Conservation (phyloP, 2,888 invertebrate species). For the Melanostoma mellinum region DNA sequence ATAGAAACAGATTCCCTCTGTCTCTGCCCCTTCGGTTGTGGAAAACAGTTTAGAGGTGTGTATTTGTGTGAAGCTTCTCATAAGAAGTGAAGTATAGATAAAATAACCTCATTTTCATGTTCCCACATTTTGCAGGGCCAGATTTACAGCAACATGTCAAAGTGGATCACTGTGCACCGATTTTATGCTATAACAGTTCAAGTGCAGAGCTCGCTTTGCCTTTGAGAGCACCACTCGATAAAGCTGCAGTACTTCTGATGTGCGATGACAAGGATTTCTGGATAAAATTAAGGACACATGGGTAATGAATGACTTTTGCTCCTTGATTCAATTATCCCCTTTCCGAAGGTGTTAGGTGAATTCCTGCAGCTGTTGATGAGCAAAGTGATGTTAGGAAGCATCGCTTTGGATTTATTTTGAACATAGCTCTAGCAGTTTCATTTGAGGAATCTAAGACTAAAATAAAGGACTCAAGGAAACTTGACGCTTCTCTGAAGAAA, state of each 20-base stretch:
- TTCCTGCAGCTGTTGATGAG: too few species aligned
- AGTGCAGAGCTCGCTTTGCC: slow-evolving; percentile 76
- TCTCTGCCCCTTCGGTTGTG: slow-evolving; percentile 68
- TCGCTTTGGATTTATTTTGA: too few species aligned
- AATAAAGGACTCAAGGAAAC: too few species aligned
- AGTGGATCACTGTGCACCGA: slow-evolving; percentile 75
- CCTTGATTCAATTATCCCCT: slow-evolving; percentile 47
- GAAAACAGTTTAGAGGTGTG: slow-evolving; percentile 69
- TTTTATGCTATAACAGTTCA: slow-evolving; percentile 74
- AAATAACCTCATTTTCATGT: slow-evolving; percentile 30
- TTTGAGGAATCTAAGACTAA: neutral
- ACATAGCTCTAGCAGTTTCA: too few species aligned
- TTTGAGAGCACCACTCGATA: slow-evolving; percentile 75
- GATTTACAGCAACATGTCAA: slow-evolving; percentile 75
- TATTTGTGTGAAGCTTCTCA: slow-evolving; percentile 8
- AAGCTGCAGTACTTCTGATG: slow-evolving; percentile 75
- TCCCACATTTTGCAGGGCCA: slow-evolving; percentile 65
- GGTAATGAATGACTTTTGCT: slow-evolving; percentile 69
- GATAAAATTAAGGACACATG: slow-evolving; percentile 75
- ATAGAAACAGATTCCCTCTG: slow-evolving; percentile 34
- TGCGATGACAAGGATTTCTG: slow-evolving; percentile 75
- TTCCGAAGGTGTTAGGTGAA: slow-evolving; percentile 2
- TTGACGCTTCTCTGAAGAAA: slow-evolving; percentile 1
- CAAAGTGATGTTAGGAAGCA: too few species aligned
- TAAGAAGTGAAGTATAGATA: slow-evolving; percentile 28